Evolutionary conservation across 2,797 vertebrate species (phyloP).

Genomic region (Apogon talboti): DNA sequence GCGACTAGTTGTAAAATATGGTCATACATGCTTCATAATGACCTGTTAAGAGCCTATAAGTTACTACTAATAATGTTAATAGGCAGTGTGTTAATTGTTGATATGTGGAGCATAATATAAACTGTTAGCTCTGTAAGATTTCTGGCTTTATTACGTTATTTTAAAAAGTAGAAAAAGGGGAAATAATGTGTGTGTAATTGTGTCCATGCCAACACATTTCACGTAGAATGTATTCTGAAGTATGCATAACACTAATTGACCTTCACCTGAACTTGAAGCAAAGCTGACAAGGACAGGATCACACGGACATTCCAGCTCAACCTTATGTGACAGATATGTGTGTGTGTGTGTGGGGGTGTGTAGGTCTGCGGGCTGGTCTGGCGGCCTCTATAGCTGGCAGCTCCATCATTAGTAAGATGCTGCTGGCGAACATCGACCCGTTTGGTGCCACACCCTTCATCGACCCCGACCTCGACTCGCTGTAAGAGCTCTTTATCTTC

Average conservation of each 20-base stretch:
- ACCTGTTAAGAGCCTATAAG: no score
- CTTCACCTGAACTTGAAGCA: neutral
- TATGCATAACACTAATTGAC: neutral
- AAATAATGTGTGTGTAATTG: neutral
- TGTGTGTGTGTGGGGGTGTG: conserved; percentile 19
- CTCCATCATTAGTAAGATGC: conserved; percentile 99
- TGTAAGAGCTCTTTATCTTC: conserved; percentile 86
- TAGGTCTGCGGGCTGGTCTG: conserved; percentile 94
- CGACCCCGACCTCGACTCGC: conserved; percentile 94
- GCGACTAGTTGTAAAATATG: no score
- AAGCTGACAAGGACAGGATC: conserved; percentile 4
- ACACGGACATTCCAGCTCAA: conserved; percentile 2
- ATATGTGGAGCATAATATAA: no score
- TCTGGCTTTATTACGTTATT: no score
- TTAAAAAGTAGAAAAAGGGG: neutral
- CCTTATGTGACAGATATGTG: conserved; percentile 6
- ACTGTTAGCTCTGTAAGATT: no score
- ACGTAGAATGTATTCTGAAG: neutral
- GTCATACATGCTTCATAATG: no score
- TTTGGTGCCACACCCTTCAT: conserved; percentile 97
- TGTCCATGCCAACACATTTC: neutral
- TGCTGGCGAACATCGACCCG: conserved; percentile 96
- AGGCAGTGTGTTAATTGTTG: no score
- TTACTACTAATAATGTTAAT: no score
- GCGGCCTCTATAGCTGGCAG: conserved; percentile 98